phyloP scores from a whole-genome alignment of 2,888 invertebrate genomes.

The Cephus pulcher region DNA sequence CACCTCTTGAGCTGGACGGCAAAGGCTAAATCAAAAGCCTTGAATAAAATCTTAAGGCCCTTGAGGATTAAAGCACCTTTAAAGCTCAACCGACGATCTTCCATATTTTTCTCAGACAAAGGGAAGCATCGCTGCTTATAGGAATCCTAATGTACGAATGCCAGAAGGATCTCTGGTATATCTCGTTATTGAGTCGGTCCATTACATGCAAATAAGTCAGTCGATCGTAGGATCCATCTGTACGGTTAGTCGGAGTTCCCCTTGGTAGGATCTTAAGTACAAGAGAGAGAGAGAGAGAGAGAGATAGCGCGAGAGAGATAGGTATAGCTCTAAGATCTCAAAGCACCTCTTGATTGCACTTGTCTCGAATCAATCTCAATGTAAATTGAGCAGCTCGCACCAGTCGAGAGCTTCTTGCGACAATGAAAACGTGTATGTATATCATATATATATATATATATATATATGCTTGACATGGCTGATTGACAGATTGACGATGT shows the following conservation, averaged over 20 bases:
- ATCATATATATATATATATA: too few relatives aligned
- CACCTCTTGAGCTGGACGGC: not conserved
- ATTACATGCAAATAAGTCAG: conserved; percentile 62
- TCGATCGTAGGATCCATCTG: conserved; percentile 19
- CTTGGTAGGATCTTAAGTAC: too few relatives aligned
- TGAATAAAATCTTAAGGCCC: conserved; percentile 10
- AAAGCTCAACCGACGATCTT: not conserved
- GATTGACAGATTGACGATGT: not conserved
- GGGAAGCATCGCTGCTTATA: not conserved
- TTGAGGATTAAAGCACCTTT: not conserved
- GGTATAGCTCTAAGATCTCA: conserved; percentile 34
- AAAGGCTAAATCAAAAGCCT: not conserved
- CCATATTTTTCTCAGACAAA: not conserved
- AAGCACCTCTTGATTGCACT: conserved; percentile 64
- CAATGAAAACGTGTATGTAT: not conserved
- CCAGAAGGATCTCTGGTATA: not conserved
- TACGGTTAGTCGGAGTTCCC: not conserved
- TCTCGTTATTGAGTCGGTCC: conserved; percentile 46
- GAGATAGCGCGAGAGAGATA: not conserved
- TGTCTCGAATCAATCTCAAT: conserved; percentile 66
- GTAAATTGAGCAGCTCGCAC: conserved; percentile 60
- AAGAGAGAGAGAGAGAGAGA: too few relatives aligned
- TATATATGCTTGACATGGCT: not conserved
- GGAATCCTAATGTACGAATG: not conserved
- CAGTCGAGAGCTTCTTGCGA: conserved; percentile 20